Base-by-base conservation (phyloP, 2,797 vertebrate genomes). In the Danio tinwini region DNA sequence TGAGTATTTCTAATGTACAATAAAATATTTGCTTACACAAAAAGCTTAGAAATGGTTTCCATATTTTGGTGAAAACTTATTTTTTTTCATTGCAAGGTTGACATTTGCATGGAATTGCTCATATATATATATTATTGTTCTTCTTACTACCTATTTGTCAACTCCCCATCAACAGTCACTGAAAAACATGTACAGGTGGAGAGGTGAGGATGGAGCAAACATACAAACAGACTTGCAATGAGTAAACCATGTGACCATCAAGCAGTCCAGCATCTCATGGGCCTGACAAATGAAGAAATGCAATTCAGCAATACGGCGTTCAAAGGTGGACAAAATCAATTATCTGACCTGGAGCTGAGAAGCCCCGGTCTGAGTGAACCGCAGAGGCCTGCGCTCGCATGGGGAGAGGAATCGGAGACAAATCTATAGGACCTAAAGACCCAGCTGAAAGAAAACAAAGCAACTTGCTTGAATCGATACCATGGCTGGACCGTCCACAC, bases 271-370 rank as follows among this genome's bases (percentile, higher is more conserved):
- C 61, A 69, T 47, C 45, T 74, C 47, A 76, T 17, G 8, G 44
- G 52, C 14, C 39, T 72, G 67, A 76, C 78, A 83, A 83, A 83
- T 79, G 63, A 83, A 83, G 76, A 79, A 82, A 83, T 83, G 81
- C 81, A 79, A 83, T 83, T 83, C 81, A 83, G 76, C 81, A 79
- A 82, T 79, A 74, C 70, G 39, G 37, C 62, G 71, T 65, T 67
- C 75, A 79, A 62, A 74, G 76, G 81, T 82, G 76, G 81, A 78
- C 81, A 74, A 82, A 82, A 79, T 83, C 76, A 79, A 83, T 83
- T 74, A 83, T 70, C 71, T 79, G 76, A 83, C 70, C 81, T 58
- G 71, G 37, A 78, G 81, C 62, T 8, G 55, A 68, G 62, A 45
- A 78, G 75, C 53, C 64, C 61, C 55, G 19, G 61, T 74, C 44